These are phyloP conservation scores for Leucoraja erinaceus DNA, from an alignment of 2,113 vertebrate species.

Conservation along the genomic window DNA sequence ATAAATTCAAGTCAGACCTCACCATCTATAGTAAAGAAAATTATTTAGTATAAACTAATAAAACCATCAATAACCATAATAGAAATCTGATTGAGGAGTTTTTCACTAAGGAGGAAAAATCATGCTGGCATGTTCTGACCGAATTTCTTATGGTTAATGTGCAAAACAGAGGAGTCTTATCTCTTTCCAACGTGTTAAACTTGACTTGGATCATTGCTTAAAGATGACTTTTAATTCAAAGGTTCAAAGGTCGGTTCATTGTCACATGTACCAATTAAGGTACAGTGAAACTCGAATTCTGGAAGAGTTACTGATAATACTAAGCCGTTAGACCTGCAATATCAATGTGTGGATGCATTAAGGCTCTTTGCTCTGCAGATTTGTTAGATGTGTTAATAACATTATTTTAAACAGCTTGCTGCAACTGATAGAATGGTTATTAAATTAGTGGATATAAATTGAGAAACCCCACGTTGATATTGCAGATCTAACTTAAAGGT, in stretches of 20 bases:
- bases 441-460: background rate
- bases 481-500: background rate
- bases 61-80: background rate
- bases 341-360: background rate
- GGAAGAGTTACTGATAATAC: background rate
- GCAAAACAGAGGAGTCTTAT: background rate
- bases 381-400: background rate
- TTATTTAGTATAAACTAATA: background rate
- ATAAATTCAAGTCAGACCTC: too few species aligned
- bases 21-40: background rate
- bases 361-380: background rate
- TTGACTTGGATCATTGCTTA: background rate
- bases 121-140: background rate
- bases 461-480: background rate
- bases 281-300: background rate
- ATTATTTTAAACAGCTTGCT: background rate
- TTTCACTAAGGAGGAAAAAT: background rate
- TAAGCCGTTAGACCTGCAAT: background rate
- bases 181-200: background rate
- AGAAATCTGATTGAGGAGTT: background rate
- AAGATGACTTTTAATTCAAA: background rate
- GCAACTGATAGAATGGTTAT: background rate
- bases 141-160: background rate
- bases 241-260: too few species aligned
- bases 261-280: too few species aligned